Percentiles rank a stretch among this genome's conserved stretches.
Conservation (phyloP, 2,888 invertebrate species). For the Pseudococcus longispinus region DNA sequence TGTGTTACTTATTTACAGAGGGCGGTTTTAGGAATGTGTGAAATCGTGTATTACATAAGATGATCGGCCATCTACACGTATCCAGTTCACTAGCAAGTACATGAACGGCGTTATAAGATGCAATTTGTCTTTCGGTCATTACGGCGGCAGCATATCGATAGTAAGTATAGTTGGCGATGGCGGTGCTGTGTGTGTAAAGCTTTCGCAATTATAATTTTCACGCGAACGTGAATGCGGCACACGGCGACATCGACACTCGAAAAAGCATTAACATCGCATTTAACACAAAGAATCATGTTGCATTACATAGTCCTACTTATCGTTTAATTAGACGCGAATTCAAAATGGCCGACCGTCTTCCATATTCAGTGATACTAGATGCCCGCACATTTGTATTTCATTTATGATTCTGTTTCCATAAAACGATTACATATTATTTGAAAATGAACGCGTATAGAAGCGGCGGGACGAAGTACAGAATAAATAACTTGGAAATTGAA, state of each 20-base stretch:
- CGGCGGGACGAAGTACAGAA: neutral
- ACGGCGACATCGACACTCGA: conserved; percentile 25
- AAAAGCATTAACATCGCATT: conserved; percentile 45
- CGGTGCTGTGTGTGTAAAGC: neutral
- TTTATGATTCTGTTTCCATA: conserved; percentile 50
- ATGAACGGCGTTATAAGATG: neutral
- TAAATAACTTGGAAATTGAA: conserved; percentile 55
- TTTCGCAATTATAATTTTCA: conserved; percentile 27
- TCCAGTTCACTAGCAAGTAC: neutral
- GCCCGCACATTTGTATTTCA: conserved; percentile 50
- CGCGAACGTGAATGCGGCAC: neutral
- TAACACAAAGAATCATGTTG: conserved; percentile 38
- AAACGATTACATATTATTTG: conserved; percentile 54
- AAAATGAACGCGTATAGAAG: conserved; percentile 33
- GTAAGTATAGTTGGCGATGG: neutral
- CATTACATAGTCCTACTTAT: conserved; percentile 48
- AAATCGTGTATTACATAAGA: neutral
- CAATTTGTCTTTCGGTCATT: conserved; percentile 35
- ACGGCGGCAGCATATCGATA: neutral
- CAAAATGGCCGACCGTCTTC: conserved; percentile 54
- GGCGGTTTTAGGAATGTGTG: neutral
- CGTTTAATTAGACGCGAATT: conserved; percentile 54
- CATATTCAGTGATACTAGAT: conserved; percentile 54
- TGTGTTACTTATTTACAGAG: neutral
- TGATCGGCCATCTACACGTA: neutral